A percentile compares a stretch with the other conserved stretches of the same genome.
phyloP scores from a whole-genome alignment of 2,888 invertebrate genomes.

The Apodemia mormo region DNA sequence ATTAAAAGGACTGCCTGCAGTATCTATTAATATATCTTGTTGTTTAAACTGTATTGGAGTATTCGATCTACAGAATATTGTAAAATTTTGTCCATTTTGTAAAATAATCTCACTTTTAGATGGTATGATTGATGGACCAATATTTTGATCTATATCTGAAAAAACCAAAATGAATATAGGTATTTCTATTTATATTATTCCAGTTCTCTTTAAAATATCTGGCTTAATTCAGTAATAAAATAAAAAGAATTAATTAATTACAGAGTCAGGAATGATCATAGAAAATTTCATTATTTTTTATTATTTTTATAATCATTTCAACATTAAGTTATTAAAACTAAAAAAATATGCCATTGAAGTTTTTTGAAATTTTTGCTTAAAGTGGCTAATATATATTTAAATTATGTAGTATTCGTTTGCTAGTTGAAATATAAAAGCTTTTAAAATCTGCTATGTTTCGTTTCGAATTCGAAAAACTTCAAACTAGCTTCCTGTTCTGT shows the following conservation, averaged over 20 bases:
- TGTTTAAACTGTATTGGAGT: slow-evolving; percentile 56
- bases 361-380: too few species aligned
- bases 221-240: background rate
- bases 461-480: background rate
- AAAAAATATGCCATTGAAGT: too few species aligned
- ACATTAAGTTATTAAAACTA: too few species aligned
- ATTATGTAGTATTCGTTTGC: background rate
- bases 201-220: background rate
- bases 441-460: background rate
- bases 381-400: too few species aligned
- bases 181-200: background rate
- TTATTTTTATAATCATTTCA: too few species aligned
- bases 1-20: slow-evolving; percentile 44
- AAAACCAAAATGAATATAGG: slow-evolving; percentile 37
- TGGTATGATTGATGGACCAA: slow-evolving; percentile 62
- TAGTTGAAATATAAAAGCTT: background rate
- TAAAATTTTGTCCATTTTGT: slow-evolving; percentile 65
- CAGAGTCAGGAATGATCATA: background rate
- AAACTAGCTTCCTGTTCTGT: background rate
- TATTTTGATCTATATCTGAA: slow-evolving; percentile 62
- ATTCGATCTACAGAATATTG: slow-evolving; percentile 60
- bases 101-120: slow-evolving; percentile 60
- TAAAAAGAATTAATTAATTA: background rate
- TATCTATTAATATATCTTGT: slow-evolving; percentile 62
- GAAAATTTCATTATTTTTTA: too few species aligned